Conservation (phyloP, 2,113 vertebrate genomes). For the Empidonax alnorum region DNA sequence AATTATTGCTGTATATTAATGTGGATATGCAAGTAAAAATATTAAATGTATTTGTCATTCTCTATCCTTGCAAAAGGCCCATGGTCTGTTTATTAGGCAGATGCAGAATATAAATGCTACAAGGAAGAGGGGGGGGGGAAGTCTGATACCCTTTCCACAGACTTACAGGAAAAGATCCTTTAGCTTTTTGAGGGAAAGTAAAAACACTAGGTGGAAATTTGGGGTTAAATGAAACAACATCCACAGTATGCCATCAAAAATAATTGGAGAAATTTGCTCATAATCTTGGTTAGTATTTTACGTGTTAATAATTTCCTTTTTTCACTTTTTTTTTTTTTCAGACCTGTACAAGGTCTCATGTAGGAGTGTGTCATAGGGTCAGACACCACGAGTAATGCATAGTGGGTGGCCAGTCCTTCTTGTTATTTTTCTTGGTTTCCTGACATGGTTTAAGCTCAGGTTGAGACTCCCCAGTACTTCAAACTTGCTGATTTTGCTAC, state of each 20-base stretch:
- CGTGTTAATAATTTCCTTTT: not conserved
- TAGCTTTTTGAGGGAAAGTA: not conserved
- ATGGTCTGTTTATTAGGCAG: not conserved
- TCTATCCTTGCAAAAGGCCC: not conserved
- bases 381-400: conserved; percentile 21
- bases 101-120: not conserved
- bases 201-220: not conserved
- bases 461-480: conserved; percentile 30
- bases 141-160: not conserved
- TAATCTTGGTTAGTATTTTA: conserved; percentile 4
- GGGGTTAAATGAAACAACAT: not conserved
- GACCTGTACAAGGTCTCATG: conserved; percentile 14
- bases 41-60: not conserved
- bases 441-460: conserved; percentile 37
- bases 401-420: conserved; percentile 59
- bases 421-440: conserved; percentile 65
- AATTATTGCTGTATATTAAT: not conserved
- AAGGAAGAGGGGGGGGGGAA: not conserved
- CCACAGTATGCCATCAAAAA: not conserved
- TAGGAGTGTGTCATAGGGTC: conserved; percentile 1
- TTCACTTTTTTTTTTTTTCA: not conserved
- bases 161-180: not conserved
- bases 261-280: conserved; percentile 8
- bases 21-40: not conserved
- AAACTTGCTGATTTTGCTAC: conserved; percentile 35